These are phyloP conservation scores for Druon quercuslanigerum DNA, from an alignment of 1,140 invertebrate genomes.

Conservation along the genomic window DNA sequence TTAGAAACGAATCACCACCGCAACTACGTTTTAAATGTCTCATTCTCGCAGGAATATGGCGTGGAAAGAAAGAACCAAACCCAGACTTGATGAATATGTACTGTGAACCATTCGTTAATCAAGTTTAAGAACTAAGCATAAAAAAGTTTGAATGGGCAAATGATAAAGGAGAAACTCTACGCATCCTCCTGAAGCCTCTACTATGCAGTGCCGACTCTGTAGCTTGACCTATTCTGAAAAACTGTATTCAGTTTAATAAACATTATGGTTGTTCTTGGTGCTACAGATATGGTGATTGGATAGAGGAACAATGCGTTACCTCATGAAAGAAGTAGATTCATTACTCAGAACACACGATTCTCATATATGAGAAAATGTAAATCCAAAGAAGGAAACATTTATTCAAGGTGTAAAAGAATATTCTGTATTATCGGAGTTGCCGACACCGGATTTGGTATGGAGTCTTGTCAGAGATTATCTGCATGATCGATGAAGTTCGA, in stretches of 20 bases:
- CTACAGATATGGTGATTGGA: conserved; percentile 1
- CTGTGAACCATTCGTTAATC: too few species aligned
- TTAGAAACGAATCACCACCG: background rate
- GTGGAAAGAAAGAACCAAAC: background rate
- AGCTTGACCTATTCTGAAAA: too few species aligned
- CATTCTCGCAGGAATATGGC: background rate
- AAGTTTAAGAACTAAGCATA: too few species aligned
- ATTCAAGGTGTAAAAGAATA: background rate
- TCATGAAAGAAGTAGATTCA: background rate
- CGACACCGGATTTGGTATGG: too few species aligned
- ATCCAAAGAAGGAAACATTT: background rate
- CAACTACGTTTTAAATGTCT: background rate
- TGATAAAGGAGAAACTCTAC: too few species aligned
- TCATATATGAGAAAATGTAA: background rate
- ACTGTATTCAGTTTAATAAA: too few species aligned
- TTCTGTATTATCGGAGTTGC: too few species aligned
- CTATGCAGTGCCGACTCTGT: too few species aligned
- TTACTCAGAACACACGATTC: background rate
- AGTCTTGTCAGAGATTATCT: too few species aligned
- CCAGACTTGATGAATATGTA: background rate
- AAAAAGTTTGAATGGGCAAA: too few species aligned
- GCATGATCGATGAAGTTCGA: too few species aligned
- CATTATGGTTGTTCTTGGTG: background rate
- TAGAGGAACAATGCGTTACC: background rate
- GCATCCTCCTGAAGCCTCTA: too few species aligned